Evolutionary conservation across 2,113 vertebrate species (phyloP).

Genomic region (Illadopsis cleaveri): DNA sequence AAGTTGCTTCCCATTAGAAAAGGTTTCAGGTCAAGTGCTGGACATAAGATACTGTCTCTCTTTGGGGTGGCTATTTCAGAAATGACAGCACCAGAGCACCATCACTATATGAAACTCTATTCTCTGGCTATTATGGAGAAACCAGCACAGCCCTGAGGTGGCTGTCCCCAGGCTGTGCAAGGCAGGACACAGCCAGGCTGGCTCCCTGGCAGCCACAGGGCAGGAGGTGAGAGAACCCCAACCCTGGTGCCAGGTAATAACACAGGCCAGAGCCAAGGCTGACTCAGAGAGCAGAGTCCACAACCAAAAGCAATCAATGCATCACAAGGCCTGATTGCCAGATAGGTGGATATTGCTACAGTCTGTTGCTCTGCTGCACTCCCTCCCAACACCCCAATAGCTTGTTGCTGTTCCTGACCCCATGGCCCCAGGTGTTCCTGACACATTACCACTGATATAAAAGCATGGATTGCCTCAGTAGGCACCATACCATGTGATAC

Average conservation of each 20-base stretch:
- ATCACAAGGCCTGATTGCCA: not conserved
- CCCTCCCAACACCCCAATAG: not conserved
- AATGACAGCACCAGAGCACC: not conserved
- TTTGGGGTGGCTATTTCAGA: not conserved
- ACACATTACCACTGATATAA: not conserved
- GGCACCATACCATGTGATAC: not conserved
- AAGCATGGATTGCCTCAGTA: not conserved
- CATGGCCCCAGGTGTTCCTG: not conserved
- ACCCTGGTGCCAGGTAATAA: not conserved
- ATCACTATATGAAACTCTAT: not conserved
- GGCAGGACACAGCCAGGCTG: not conserved
- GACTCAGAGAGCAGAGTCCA: not conserved
- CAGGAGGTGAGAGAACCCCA: not conserved
- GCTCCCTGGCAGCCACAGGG: not conserved
- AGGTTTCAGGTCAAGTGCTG: not conserved
- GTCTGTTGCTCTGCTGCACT: not conserved
- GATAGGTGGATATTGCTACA: fast-evolving
- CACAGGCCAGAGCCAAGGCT: not conserved
- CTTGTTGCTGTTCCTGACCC: not conserved
- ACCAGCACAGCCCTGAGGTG: fast-evolving
- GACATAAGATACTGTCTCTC: not conserved
- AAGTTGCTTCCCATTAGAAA: not conserved
- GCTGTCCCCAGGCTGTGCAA: fast-evolving
- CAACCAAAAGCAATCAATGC: not conserved
- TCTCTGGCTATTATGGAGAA: not conserved